phyloP scores from a whole-genome alignment of 2,888 invertebrate genomes.

The Griposia aprilina region DNA sequence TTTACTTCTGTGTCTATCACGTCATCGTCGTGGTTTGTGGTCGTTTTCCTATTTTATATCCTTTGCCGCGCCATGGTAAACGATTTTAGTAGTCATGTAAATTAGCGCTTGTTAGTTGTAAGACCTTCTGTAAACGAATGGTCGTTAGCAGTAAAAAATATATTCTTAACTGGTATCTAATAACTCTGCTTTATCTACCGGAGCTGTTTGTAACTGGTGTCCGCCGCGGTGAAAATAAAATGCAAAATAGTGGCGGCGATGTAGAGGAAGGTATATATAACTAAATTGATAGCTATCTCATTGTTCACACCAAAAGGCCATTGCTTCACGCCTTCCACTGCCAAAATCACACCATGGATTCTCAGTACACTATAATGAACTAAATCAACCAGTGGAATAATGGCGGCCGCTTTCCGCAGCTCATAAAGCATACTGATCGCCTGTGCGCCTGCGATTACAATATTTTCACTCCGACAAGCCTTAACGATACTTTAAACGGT shows the following conservation, averaged over 20 bases:
- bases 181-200: constrained; percentile 1
- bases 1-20: constrained; percentile 6
- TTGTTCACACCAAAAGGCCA: constrained; percentile 53
- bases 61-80: constrained; percentile 28
- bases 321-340: constrained; percentile 51
- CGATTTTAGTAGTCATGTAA: constrained; percentile 57
- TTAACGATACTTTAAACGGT: constrained; percentile 90
- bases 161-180: constrained; percentile 33
- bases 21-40: not conserved
- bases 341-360: constrained; percentile 72
- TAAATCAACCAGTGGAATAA: constrained; percentile 76
- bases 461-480: constrained; percentile 85
- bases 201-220: constrained; percentile 1
- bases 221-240: constrained; percentile 43
- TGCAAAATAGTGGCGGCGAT: constrained; percentile 38
- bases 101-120: constrained; percentile 59
- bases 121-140: constrained; percentile 52
- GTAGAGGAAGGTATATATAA: constrained; percentile 47
- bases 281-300: constrained; percentile 53
- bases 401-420: constrained; percentile 79
- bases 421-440: constrained; percentile 82
- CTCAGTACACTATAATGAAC: constrained; percentile 77
- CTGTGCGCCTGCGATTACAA: constrained; percentile 80
- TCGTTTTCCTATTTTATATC: constrained; percentile 36
- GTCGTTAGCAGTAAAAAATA: constrained; percentile 51